A percentile compares a stretch with the other conserved stretches of the same genome.
Conservation (phyloP, 2,113 vertebrate genomes). For the Orthonyx spaldingii region DNA sequence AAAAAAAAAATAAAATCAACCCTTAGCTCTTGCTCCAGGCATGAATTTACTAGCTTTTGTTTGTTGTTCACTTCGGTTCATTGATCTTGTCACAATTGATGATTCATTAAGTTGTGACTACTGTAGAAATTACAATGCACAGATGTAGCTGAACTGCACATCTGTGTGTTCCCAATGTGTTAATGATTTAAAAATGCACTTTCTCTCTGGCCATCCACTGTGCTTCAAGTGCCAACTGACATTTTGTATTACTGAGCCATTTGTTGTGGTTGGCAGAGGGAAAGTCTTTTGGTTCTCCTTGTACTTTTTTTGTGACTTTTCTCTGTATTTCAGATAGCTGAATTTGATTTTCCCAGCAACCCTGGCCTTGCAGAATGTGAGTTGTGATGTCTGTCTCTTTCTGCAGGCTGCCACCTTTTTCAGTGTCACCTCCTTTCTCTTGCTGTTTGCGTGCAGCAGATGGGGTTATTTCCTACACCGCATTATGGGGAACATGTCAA, state of each 20-base stretch:
- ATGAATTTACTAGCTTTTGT: conserved; percentile 65
- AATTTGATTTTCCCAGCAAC: neutral
- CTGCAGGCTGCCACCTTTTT: neutral
- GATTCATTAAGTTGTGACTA: conserved; percentile 71
- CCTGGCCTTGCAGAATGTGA: neutral
- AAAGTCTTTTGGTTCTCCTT: conserved; percentile 23
- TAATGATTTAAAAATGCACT: conserved; percentile 58
- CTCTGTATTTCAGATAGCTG: neutral
- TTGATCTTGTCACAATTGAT: conserved; percentile 69
- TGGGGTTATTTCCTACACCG: neutral
- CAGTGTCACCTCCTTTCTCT: neutral
- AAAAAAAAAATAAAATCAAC: conserved; percentile 26
- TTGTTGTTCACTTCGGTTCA: conserved; percentile 63
- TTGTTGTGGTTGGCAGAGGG: conserved; percentile 19
- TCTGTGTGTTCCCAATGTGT: conserved; percentile 59
- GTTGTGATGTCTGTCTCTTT: neutral
- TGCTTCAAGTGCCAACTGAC: conserved; percentile 51
- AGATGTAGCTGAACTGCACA: conserved; percentile 63
- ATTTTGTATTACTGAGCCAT: conserved; percentile 24
- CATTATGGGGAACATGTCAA: neutral
- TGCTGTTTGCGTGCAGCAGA: neutral
- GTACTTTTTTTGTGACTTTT: neutral
- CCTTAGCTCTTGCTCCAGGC: conserved; percentile 44
- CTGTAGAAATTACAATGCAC: conserved; percentile 62
- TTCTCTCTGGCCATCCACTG: conserved; percentile 44